These are phyloP conservation scores for Ptychochromis oligacanthus DNA, from an alignment of 2,113 vertebrate genomes.

Conservation along the genomic window DNA sequence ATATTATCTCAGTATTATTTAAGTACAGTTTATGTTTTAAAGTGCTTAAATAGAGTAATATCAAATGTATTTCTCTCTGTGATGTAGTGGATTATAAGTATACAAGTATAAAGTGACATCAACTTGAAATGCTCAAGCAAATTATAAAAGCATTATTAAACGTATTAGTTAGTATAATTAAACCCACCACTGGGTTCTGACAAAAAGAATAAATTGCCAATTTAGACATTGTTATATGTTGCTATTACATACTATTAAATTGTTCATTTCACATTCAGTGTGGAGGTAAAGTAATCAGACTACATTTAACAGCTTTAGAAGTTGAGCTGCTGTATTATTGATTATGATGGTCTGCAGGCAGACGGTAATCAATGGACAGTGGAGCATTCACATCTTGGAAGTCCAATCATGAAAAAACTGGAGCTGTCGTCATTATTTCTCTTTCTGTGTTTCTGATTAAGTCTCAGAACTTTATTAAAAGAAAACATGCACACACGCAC, in stretches of 20 bases:
- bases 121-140: not conserved
- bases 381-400: constrained; percentile 15
- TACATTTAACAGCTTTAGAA: constrained; percentile 15
- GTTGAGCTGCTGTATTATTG: constrained; percentile 26
- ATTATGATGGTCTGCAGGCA: constrained; percentile 29
- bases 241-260: not conserved
- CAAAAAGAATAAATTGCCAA: not conserved
- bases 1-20: not conserved
- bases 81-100: not conserved
- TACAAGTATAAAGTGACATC: not conserved
- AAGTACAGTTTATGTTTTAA: not conserved
- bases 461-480: constrained; percentile 58
- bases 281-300: constrained; percentile 15
- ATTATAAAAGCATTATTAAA: not conserved
- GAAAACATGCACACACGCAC: constrained; percentile 13
- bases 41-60: no score
- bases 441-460: constrained; percentile 56
- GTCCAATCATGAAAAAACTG: constrained; percentile 58
- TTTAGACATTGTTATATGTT: not conserved
- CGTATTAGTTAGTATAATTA: not conserved
- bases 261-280: not conserved
- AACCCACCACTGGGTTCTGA: not conserved
- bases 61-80: not conserved
- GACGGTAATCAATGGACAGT: constrained; percentile 54
- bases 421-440: constrained; percentile 49